Base-by-base conservation (phyloP, 2,797 vertebrate genomes). In the Ibycter americanus region DNA sequence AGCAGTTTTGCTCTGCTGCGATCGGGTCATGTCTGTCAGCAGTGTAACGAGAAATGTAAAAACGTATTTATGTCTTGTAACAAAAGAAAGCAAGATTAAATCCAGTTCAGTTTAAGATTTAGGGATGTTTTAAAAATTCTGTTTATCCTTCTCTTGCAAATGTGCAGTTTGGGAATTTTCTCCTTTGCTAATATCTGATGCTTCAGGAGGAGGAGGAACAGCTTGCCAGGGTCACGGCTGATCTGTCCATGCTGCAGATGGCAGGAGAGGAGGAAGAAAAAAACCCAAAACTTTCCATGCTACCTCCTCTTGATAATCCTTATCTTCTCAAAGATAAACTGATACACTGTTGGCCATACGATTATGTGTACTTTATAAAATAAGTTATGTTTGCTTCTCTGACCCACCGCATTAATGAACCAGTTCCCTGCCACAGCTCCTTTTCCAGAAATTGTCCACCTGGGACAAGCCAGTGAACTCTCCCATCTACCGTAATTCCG, bases 31-130 rank as follows among this genome's bases (percentile, higher is more conserved):
- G 15, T 82, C 66, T 84, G 55, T 47, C 78, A 91, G 59, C 63
- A 85, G 51, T 49, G 78, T 87, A 93, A 87, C 0, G 2, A 87
- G 38, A 89, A 85, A 82, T 31, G 49, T 72, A 82, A 70, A 90
- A 84, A 58, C 13, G 21, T 55, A 82, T 94, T 84, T 90, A 83
- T 72, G 51, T 84, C 65, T 91, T 85, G 34, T 76, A 82, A 89
- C 29, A 84, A 79, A 93, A 84, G 66, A 90, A 95, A 90, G 23
- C 32, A 34, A 94, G 81, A 95, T 65, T 49, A 87, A 90, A 19
- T 32, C 55, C 81, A 76, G 66, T 66, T 89, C 38, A 36, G 34
- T 82, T 70, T 54, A 77, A 84, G 71, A 81, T 85, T 78, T 91
- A 92, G 46, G 34, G 42, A 66, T 70, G 67, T 82, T 79, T 95